A percentile compares a stretch with the other conserved stretches of the same genome.
phyloP scores from a whole-genome alignment of 2,113 vertebrate genomes.

The Dicrurus megarhynchus region DNA sequence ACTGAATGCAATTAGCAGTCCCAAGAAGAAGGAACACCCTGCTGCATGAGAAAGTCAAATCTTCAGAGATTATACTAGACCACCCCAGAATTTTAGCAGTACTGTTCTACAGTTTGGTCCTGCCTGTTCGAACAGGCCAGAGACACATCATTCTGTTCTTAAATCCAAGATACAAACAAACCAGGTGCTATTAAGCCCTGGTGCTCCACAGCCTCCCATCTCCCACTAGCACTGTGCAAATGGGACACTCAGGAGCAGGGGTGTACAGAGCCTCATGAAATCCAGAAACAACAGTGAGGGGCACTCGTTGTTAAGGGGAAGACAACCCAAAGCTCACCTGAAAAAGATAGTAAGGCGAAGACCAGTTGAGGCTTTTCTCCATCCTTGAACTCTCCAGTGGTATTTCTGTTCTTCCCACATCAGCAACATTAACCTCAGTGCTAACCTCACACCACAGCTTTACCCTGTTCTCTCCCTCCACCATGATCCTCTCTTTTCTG shows the following conservation, averaged over 20 bases:
- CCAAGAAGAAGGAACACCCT: neutral
- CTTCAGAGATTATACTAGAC: neutral
- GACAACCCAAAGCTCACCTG: neutral
- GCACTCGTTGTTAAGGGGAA: fast-evolving
- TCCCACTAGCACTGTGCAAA: fast-evolving
- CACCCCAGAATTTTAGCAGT: neutral
- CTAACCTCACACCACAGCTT: neutral
- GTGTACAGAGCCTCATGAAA: neutral
- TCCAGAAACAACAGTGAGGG: fast-evolving
- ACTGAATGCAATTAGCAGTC: neutral
- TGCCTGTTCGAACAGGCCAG: neutral
- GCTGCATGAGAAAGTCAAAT: neutral
- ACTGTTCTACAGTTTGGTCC: neutral
- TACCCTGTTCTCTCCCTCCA: neutral
- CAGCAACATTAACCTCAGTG: neutral
- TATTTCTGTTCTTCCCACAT: neutral
- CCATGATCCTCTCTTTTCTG: too few species aligned
- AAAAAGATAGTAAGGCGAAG: too few species aligned
- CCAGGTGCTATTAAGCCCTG: neutral
- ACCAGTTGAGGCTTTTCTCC: neutral
- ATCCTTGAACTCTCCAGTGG: neutral
- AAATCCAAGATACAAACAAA: neutral
- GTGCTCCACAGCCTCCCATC: neutral
- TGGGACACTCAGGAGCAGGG: fast-evolving
- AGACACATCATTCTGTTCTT: neutral